Evolutionary conservation across 2,888 invertebrate species (phyloP).

Genomic region (Onchidella celtica): DNA sequence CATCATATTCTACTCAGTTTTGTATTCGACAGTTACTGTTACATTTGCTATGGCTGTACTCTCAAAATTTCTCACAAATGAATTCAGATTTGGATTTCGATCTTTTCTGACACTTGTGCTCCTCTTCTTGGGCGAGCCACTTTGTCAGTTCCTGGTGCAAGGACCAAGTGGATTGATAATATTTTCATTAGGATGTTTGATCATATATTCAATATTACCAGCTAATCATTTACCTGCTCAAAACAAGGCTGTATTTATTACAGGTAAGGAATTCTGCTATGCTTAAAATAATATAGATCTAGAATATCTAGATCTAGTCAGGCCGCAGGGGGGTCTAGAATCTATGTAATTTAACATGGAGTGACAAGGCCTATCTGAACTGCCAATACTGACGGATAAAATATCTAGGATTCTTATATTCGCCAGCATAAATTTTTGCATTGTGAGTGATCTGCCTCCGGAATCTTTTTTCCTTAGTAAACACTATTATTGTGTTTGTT

Average conservation of each 20-base stretch:
- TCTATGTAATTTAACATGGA: too few relatives aligned
- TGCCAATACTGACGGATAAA: too few relatives aligned
- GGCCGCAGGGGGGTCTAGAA: too few relatives aligned
- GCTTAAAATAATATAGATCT: too few relatives aligned
- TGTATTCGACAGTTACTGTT: slow-evolving; percentile 77
- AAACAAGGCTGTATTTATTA: slow-evolving; percentile 75
- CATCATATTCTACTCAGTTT: slow-evolving; percentile 76
- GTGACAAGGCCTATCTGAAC: too few relatives aligned
- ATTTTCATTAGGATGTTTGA: slow-evolving; percentile 74
- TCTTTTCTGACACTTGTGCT: slow-evolving; percentile 74
- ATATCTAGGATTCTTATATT: too few relatives aligned
- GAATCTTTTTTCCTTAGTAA: too few relatives aligned
- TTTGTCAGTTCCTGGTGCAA: slow-evolving; percentile 77
- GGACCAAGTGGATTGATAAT: slow-evolving; percentile 75
- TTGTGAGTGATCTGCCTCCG: too few relatives aligned
- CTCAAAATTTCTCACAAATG: slow-evolving; percentile 78
- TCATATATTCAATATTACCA: slow-evolving; percentile 76
- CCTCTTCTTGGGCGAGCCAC: slow-evolving; percentile 77
- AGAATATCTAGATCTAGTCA: too few relatives aligned
- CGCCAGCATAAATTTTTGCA: too few relatives aligned
- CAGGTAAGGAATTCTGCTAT: too few relatives aligned
- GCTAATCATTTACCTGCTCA: slow-evolving; percentile 76
- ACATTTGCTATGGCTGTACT: slow-evolving; percentile 78
- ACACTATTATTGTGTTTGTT: too few relatives aligned
- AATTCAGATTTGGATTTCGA: slow-evolving; percentile 77